Evolutionary conservation across 2,113 vertebrate species (phyloP).

Genomic region (Callospermophilus lateralis): DNA sequence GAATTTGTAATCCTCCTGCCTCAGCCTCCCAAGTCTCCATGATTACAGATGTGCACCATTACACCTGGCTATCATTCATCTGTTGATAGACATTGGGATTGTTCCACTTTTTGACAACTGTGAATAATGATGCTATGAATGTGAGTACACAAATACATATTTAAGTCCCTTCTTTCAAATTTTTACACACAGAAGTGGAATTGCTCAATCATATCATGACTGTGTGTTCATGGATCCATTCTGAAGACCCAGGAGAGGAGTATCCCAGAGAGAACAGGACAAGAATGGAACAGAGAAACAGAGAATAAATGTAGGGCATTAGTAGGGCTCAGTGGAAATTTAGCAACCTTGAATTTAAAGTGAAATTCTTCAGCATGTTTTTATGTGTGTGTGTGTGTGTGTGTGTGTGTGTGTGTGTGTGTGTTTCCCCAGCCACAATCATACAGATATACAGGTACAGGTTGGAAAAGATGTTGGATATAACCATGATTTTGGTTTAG

Average conservation of each 20-base stretch:
- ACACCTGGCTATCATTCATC: not conserved
- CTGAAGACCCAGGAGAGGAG: not conserved
- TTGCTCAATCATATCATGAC: not conserved
- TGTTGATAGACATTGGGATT: not conserved
- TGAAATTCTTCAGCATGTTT: not conserved
- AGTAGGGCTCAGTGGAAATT: not conserved
- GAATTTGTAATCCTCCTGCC: not conserved
- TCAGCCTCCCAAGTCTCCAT: not conserved
- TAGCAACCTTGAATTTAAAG: constrained; percentile 39
- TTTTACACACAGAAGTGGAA: not conserved
- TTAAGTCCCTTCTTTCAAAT: constrained; percentile 5
- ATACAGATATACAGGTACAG: not conserved
- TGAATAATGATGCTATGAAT: not conserved
- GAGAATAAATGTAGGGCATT: not conserved
- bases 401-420: not conserved
- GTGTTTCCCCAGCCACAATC: not conserved
- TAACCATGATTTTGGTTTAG: not conserved
- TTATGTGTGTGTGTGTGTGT: not conserved
- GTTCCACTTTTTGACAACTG: not conserved
- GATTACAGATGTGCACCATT: not conserved
- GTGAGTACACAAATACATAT: not conserved
- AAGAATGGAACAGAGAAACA: constrained; percentile 12
- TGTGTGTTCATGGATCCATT: not conserved
- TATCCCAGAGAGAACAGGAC: too few relatives aligned
- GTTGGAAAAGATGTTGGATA: not conserved